phyloP scores from a whole-genome alignment of 2,797 vertebrate species.

The Manis javanica region DNA sequence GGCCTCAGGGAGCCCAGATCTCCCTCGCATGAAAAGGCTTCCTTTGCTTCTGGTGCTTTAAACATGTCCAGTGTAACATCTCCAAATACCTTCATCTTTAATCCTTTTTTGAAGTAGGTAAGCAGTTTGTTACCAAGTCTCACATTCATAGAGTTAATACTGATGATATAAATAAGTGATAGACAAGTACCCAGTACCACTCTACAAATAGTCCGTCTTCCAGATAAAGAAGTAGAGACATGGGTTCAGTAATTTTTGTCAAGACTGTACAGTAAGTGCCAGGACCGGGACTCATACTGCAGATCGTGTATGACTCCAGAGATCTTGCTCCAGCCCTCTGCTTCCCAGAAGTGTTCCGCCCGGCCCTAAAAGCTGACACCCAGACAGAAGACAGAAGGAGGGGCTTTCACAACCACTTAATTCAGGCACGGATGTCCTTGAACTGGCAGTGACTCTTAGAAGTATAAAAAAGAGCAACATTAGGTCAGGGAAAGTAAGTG shows the following conservation, averaged over 20 bases:
- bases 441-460: slow-evolving; percentile 5
- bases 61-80: background rate
- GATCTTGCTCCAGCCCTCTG: background rate
- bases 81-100: background rate
- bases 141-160: slow-evolving; percentile 21
- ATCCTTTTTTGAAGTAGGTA: background rate
- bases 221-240: background rate
- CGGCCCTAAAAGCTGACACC: background rate
- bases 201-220: background rate
- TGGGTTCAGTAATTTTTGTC: background rate
- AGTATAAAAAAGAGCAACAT: background rate
- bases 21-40: background rate
- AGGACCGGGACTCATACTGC: background rate
- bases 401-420: background rate
- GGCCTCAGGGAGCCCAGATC: background rate
- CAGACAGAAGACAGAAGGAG: background rate
- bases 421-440: background rate
- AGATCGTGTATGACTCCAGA: background rate
- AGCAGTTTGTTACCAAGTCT: slow-evolving; percentile 34
- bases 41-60: slow-evolving; percentile 31
- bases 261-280: background rate
- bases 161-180: slow-evolving; percentile 14
- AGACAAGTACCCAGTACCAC: background rate
- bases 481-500: background rate
- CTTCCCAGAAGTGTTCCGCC: background rate